Evolutionary conservation across 2,888 invertebrate genomes (phyloP).

Genomic region (Seladonia tumulorum): DNA sequence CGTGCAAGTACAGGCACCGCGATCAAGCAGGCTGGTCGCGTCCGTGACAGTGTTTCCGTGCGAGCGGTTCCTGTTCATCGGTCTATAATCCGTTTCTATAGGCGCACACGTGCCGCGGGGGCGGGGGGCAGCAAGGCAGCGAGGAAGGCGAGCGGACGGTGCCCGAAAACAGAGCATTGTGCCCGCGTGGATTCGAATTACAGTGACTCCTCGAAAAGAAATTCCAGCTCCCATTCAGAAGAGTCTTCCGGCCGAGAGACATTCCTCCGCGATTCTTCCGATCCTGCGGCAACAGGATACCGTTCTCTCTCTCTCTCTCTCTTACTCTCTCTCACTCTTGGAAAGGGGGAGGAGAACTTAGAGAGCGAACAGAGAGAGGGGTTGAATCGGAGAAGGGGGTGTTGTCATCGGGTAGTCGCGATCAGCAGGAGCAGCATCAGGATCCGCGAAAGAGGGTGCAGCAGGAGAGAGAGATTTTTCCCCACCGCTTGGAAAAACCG

Average conservation of each 20-base stretch:
- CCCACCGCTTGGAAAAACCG: constrained; percentile 82
- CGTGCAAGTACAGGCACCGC: neutral
- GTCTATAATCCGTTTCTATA: neutral
- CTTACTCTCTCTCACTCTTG: neutral
- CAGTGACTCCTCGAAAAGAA: constrained; percentile 1
- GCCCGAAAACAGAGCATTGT: neutral
- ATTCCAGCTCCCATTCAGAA: constrained; percentile 11
- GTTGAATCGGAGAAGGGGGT: constrained; percentile 30
- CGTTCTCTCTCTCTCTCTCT: too few relatives aligned
- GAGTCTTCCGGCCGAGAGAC: constrained; percentile 10
- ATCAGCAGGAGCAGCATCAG: constrained; percentile 69
- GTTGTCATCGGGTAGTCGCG: constrained; percentile 66
- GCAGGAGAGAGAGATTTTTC: constrained; percentile 79
- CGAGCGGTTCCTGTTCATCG: neutral
- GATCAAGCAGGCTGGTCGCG: neutral
- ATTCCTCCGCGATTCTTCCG: constrained; percentile 29
- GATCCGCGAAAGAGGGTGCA: constrained; percentile 63
- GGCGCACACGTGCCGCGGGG: neutral
- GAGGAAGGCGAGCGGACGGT: neutral
- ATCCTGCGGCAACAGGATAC: constrained; percentile 21
- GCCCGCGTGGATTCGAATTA: constrained; percentile 1
- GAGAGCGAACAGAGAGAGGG: neutral
- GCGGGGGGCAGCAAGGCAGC: neutral
- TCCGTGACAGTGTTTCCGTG: constrained; percentile 10
- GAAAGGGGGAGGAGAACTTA: neutral